Base-by-base conservation (phyloP, 2,797 vertebrate genomes). In the Vireo griseus region DNA sequence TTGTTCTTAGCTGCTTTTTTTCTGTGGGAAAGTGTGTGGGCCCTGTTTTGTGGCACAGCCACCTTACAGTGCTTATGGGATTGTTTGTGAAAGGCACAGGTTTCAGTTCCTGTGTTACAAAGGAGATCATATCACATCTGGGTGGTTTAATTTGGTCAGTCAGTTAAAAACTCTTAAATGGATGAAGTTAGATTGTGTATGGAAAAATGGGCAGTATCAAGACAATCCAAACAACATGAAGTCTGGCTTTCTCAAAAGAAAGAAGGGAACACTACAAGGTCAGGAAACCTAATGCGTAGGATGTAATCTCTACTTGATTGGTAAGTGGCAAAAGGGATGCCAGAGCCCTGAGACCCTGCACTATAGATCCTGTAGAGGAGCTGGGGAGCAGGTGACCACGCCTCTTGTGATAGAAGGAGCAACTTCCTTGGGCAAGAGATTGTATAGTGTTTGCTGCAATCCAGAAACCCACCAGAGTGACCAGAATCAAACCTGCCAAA, bases 1-100 rank as follows among this genome's bases (percentile, higher is more conserved):
- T 35, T 3, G 17, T 62, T 88, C 31, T 82, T 28, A 37, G 22
- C 31, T 87, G 16, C 16, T 16, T 15, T 65, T 88, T 83, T 55
- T 35, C 19, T 58, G 9, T 17, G 3, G 9, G 25, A 40, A n/a
- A 65, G 8, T 2, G 7, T 3, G 0, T 28, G 37, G 11, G 11
- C 19, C 17, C 28, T 47, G 3, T 58, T 73, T 72, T 42, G 33
- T 79, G 31, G 15, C 13, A 76, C 15, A 68, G 35, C 11, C 28
- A 9, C 40, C 22, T 87, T 72, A 11, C 17, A 37, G 22, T 57
- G 40, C 24, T 78, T 39, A 10, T 16, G 28, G 39, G n/a, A 54
- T 50, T 58, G 37, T 62, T 58, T 69, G 26, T 57, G 42, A 84
- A 31, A 63, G 29, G 16, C 40, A 24, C 14, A 35, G 22, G 11